Conservation (phyloP, 1,140 invertebrate species). For the Plodia interpunctella region DNA sequence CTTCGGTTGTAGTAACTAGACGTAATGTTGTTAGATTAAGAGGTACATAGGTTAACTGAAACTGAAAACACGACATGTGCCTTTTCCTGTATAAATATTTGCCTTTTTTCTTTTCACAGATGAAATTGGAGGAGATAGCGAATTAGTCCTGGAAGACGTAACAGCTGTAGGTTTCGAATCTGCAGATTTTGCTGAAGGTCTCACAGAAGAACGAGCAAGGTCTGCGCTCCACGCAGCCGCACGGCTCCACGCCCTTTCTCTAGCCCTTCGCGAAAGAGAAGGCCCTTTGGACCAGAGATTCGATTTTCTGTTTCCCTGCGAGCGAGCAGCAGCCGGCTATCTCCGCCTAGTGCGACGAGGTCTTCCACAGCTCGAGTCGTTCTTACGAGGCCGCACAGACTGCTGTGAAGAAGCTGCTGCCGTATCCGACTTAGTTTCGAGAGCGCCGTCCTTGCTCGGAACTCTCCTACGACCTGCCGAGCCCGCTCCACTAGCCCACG, state of each 20-base stretch:
- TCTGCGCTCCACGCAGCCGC: constrained; percentile 84
- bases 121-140: constrained; percentile 79
- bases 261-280: constrained; percentile 82
- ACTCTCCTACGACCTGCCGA: constrained; percentile 82
- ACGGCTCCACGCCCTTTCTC: constrained; percentile 82
- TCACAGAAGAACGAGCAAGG: constrained; percentile 79
- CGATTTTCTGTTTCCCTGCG: constrained; percentile 86
- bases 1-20: too few species aligned
- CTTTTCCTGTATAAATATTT: too few species aligned
- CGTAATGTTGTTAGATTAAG: too few species aligned
- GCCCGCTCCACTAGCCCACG: constrained; percentile 85
- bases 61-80: too few species aligned
- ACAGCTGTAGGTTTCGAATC: constrained; percentile 67
- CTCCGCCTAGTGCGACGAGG: constrained; percentile 86
- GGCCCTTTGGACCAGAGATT: constrained; percentile 81
- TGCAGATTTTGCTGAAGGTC: constrained; percentile 81
- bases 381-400: constrained; percentile 81
- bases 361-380: constrained; percentile 83
- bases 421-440: constrained; percentile 52
- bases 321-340: constrained; percentile 85
- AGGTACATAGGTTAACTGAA: too few species aligned
- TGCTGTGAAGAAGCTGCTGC: constrained; percentile 61
- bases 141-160: constrained; percentile 74
- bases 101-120: constrained; percentile 40
- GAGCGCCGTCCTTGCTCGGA: constrained; percentile 69